Evolutionary conservation across 2,797 vertebrate species (phyloP).

Genomic region (Echeneis naucrates): DNA sequence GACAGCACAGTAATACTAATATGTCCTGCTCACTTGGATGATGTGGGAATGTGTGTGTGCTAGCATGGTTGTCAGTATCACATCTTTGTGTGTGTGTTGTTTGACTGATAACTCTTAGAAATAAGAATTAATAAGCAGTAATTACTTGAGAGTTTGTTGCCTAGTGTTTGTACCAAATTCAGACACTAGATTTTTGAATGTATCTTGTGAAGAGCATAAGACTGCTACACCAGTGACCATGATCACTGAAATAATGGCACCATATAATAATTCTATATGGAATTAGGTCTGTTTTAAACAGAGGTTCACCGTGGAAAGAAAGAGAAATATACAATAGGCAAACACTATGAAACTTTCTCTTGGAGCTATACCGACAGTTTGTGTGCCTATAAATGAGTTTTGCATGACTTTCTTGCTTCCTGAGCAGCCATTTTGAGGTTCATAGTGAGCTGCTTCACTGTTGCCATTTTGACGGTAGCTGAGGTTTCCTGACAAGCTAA

Average conservation of each 20-base stretch:
- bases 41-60: slow-evolving; percentile 44
- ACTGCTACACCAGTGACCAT: neutral
- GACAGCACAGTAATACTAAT: slow-evolving; percentile 27
- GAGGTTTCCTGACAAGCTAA: too few species aligned
- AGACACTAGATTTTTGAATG: too few species aligned
- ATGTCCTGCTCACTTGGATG: slow-evolving; percentile 25
- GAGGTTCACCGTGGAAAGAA: neutral
- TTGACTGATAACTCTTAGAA: neutral
- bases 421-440: too few species aligned
- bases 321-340: neutral
- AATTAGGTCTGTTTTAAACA: neutral
- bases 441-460: too few species aligned
- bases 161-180: too few species aligned
- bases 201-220: neutral
- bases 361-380: too few species aligned
- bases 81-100: slow-evolving; percentile 7
- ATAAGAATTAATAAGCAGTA: neutral
- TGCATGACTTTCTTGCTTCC: too few species aligned
- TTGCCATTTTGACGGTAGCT: too few species aligned
- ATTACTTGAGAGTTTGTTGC: neutral
- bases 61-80: slow-evolving; percentile 16
- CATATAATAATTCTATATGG: neutral
- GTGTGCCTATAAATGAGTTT: too few species aligned
- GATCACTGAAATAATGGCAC: neutral
- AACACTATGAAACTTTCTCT: neutral